Percentiles rank a stretch among this genome's conserved stretches.
Conservation (phyloP, 2,113 vertebrate genomes). For the Microtus montanus region DNA sequence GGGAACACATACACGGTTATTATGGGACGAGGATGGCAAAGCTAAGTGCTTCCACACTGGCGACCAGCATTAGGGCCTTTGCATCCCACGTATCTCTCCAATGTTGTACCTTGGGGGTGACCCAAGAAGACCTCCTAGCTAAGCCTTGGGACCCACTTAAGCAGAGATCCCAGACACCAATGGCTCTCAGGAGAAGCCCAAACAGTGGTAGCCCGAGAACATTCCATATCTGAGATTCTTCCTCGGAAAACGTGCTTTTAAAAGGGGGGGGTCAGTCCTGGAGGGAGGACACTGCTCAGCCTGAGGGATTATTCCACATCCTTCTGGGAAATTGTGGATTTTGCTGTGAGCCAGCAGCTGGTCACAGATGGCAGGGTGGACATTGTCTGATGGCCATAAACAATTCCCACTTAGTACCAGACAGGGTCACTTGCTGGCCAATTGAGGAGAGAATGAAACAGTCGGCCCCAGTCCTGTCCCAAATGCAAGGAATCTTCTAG, state of each 20-base stretch:
- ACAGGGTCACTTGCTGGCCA: not conserved
- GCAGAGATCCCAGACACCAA: not conserved
- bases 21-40: not conserved
- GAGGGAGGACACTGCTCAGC: too few relatives aligned
- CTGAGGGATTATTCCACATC: too few relatives aligned
- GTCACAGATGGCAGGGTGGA: not conserved
- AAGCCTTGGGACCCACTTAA: too few relatives aligned
- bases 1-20: not conserved
- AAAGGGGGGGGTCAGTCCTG: not conserved
- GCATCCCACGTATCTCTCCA: not conserved
- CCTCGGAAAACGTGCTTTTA: not conserved
- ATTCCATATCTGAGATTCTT: not conserved
- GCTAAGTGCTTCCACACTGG: too few relatives aligned
- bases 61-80: not conserved
- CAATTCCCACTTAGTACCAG: not conserved
- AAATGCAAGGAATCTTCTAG: not conserved
- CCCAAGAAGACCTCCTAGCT: not conserved
- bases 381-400: not conserved
- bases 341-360: accelerated
- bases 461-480: not conserved
- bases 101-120: not conserved
- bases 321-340: not conserved
- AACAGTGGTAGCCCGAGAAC: not conserved
- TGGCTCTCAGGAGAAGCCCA: not conserved
- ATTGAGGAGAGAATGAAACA: not conserved